These are phyloP conservation scores for Hypotaenidia okinawae DNA, from an alignment of 2,797 vertebrate species.

Conservation along the genomic window DNA sequence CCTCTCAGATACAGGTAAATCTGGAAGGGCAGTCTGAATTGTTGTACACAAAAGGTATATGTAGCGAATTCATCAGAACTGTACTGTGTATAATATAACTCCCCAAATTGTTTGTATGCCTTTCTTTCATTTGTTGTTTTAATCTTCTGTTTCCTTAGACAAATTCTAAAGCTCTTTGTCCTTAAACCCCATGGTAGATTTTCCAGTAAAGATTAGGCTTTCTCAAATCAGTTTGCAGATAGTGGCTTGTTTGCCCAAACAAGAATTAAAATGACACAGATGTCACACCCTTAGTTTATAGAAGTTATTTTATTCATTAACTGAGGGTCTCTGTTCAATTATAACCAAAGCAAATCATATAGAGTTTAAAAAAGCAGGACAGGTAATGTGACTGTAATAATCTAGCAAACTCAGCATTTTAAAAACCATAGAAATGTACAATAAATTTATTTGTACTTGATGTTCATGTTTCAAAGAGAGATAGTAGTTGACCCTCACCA, in stretches of 20 bases:
- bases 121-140: not conserved
- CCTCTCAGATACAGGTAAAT: not conserved
- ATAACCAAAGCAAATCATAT: constrained; percentile 28
- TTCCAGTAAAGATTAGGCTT: not conserved
- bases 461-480: not conserved
- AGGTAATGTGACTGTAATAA: not conserved
- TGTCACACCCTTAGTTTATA: not conserved
- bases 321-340: not conserved
- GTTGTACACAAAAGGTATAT: not conserved
- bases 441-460: not conserved
- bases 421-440: not conserved
- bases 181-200: not conserved
- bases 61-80: not conserved
- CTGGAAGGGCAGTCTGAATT: not conserved
- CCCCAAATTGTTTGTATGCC: not conserved
- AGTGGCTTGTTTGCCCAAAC: not conserved
- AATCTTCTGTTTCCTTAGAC: not conserved
- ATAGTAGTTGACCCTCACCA: not conserved
- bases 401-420: not conserved
- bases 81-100: not conserved
- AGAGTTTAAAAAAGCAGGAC: not conserved
- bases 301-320: not conserved
- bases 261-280: not conserved
- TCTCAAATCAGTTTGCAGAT: not conserved
- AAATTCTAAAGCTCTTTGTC: not conserved